Conservation (phyloP, 1,140 invertebrate genomes). For the Globodera rostochiensis region DNA sequence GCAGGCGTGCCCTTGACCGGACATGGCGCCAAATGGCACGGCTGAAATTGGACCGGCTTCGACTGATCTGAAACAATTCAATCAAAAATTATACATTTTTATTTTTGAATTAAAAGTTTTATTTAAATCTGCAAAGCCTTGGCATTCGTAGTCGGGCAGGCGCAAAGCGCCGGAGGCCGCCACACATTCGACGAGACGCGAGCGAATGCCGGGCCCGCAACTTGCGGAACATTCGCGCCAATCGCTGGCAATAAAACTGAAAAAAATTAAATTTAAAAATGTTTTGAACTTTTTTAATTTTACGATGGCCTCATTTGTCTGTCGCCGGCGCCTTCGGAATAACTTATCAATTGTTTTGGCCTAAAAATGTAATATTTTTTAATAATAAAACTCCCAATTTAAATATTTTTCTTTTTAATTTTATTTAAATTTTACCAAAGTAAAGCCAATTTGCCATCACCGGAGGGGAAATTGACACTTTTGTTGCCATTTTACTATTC, state of each 20-base stretch:
- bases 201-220: slow-evolving; percentile 72
- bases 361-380: not conserved
- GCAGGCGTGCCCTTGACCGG: not conserved
- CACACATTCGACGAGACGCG: slow-evolving; percentile 77
- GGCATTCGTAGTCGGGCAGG: slow-evolving; percentile 60
- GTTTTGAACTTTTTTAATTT: not conserved
- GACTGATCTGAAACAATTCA: slow-evolving; percentile 37
- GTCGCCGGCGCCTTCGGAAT: not conserved
- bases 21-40: slow-evolving; percentile 50
- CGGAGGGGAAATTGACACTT: too few relatives aligned
- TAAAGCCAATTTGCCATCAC: too few relatives aligned
- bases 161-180: slow-evolving; percentile 52
- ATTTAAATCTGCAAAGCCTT: slow-evolving; percentile 40
- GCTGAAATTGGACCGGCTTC: slow-evolving; percentile 56
- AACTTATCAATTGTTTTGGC: not conserved
- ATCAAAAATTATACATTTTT: not conserved
- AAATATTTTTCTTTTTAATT: not conserved
- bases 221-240: slow-evolving; percentile 81
- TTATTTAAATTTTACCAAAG: not conserved
- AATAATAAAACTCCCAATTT: not conserved
- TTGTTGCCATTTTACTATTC: too few relatives aligned
- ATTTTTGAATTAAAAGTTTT: slow-evolving; percentile 19
- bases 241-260: slow-evolving; percentile 70
- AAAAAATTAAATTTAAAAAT: slow-evolving; percentile 21
- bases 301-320: not conserved